Conservation (phyloP, 1,140 invertebrate genomes). For the Octopus bimaculoides region DNA sequence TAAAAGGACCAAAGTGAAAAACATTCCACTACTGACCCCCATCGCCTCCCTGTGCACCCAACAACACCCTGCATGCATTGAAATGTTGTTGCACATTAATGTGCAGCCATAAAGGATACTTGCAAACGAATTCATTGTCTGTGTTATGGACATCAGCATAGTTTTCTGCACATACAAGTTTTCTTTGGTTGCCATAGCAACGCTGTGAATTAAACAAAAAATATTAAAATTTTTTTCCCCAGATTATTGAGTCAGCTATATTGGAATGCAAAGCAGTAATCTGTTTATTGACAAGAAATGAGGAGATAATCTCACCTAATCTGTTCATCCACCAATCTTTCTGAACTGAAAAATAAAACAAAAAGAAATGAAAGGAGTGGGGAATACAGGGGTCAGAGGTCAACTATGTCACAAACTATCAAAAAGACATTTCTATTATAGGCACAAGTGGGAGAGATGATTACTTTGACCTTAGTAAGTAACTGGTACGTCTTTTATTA, state of each 20-base stretch:
- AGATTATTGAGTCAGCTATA: too few species aligned
- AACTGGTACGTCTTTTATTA: too few species aligned
- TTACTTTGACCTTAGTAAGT: too few species aligned
- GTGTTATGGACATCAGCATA: slow-evolving; percentile 83
- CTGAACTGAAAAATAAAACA: slow-evolving; percentile 70
- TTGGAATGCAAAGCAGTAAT: too few species aligned
- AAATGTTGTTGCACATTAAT: too few species aligned
- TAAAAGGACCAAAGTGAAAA: too few species aligned
- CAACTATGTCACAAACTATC: too few species aligned
- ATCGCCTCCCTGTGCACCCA: too few species aligned
- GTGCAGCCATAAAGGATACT: slow-evolving; percentile 57
- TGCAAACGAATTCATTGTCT: slow-evolving; percentile 86
- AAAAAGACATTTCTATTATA: too few species aligned
- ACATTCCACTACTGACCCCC: too few species aligned
- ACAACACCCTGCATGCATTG: too few species aligned
- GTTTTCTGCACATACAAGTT: slow-evolving; percentile 83
- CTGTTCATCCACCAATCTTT: slow-evolving; percentile 91
- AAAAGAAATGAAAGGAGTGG: slow-evolving; percentile 37
- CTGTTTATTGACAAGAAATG: background rate
- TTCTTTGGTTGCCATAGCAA: slow-evolving; percentile 93
- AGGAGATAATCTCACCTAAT: slow-evolving; percentile 64
- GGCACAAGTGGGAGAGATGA: too few species aligned
- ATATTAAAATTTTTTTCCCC: background rate
- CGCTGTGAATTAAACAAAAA: slow-evolving; percentile 59
- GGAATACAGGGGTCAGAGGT: background rate